A percentile compares a stretch with the other conserved stretches of the same genome.
phyloP scores from a whole-genome alignment of 2,888 invertebrate species.

The Meiosimyza decipiens region DNA sequence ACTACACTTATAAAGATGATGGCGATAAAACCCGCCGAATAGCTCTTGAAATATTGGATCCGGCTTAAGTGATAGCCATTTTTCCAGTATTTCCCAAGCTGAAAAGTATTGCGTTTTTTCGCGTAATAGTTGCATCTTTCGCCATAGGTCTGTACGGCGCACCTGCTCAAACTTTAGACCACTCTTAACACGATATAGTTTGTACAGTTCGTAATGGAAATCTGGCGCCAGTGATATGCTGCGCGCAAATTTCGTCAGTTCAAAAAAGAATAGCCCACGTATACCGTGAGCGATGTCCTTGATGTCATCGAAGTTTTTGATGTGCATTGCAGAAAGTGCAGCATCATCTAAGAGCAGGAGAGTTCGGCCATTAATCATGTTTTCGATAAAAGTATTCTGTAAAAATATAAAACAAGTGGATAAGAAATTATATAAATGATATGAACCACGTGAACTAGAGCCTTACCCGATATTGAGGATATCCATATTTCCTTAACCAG shows the following conservation, averaged over 20 bases:
- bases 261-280: slow-evolving; percentile 65
- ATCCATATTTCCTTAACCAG: slow-evolving; percentile 68
- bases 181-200: slow-evolving; percentile 68
- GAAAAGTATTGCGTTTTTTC: slow-evolving; percentile 65
- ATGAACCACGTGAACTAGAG: neutral
- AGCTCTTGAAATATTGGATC: slow-evolving; percentile 46
- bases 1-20: slow-evolving; percentile 42
- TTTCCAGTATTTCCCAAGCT: slow-evolving; percentile 69
- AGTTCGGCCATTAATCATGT: slow-evolving; percentile 68
- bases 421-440: neutral
- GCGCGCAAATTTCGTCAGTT: slow-evolving; percentile 65
- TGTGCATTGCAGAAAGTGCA: slow-evolving; percentile 67
- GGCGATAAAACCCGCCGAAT: slow-evolving; percentile 50
- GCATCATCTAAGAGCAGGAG: slow-evolving; percentile 69
- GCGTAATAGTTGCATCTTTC: slow-evolving; percentile 70
- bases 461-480: slow-evolving; percentile 69
- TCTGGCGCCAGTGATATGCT: slow-evolving; percentile 68
- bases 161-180: slow-evolving; percentile 69
- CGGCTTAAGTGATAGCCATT: slow-evolving; percentile 47
- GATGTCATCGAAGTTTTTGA: slow-evolving; percentile 68
- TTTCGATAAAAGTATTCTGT: slow-evolving; percentile 66
- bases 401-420: neutral
- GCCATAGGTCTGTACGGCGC: slow-evolving; percentile 68
- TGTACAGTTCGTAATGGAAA: slow-evolving; percentile 69
- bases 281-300: slow-evolving; percentile 61